Evolutionary conservation across 2,797 vertebrate species (phyloP).

Genomic region (Psittacula derbiana): DNA sequence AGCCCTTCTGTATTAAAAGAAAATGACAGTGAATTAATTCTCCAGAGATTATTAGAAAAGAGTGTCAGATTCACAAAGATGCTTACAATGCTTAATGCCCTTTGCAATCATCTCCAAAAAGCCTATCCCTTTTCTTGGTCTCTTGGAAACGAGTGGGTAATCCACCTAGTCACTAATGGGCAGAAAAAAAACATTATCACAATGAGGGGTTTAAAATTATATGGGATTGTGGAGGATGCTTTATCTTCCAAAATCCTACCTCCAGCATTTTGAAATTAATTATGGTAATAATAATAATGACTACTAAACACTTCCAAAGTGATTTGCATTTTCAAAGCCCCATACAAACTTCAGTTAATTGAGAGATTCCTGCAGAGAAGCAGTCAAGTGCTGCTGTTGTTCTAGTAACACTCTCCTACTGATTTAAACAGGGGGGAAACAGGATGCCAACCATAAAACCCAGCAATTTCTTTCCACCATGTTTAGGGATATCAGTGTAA

Average conservation of each 20-base stretch:
- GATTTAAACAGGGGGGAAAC: not conserved
- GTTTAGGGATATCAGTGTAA: not conserved
- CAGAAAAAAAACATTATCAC: not conserved
- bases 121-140: not conserved
- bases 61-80: not conserved
- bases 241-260: not conserved
- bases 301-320: slow-evolving; percentile 15
- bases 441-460: not conserved
- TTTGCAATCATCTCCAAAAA: not conserved
- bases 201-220: not conserved
- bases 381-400: not conserved
- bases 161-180: not conserved
- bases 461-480: not conserved
- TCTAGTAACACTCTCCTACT: not conserved
- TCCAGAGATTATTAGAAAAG: not conserved
- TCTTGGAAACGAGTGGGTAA: not conserved
- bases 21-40: not conserved
- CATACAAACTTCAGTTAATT: not conserved
- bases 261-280: slow-evolving; percentile 13
- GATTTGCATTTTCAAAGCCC: slow-evolving; percentile 34
- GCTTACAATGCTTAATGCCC: not conserved
- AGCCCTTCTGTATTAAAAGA: not conserved
- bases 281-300: slow-evolving; percentile 17
- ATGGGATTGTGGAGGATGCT: not conserved
- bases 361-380: slow-evolving; percentile 10